These are phyloP conservation scores for Agapornis canus DNA, from an alignment of 2,797 vertebrate genomes.

Conservation along the genomic window DNA sequence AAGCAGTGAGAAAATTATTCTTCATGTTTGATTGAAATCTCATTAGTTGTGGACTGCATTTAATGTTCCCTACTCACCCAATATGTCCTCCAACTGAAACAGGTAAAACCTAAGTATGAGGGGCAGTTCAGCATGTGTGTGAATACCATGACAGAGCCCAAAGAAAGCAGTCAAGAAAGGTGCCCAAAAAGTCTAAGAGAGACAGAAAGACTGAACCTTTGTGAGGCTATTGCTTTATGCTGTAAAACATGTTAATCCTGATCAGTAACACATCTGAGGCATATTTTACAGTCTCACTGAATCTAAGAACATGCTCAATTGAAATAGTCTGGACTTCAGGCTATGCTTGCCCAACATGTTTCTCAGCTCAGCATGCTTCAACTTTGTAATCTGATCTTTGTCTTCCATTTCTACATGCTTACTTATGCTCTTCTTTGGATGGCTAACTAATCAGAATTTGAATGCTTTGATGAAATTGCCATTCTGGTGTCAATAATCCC, in stretches of 20 bases:
- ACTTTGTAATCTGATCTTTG: background rate
- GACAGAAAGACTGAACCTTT: background rate
- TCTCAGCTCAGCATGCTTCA: background rate
- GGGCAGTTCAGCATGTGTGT: background rate
- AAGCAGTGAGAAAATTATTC: background rate
- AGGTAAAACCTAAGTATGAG: background rate
- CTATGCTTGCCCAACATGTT: background rate
- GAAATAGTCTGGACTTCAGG: background rate
- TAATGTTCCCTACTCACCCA: background rate
- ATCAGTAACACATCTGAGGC: background rate
- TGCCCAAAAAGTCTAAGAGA: background rate
- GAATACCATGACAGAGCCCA: background rate
- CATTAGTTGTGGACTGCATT: background rate
- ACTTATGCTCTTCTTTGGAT: fast-evolving
- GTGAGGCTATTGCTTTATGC: background rate
- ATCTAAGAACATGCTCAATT: background rate
- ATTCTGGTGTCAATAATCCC: background rate
- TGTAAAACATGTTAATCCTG: background rate
- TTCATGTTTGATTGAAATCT: background rate
- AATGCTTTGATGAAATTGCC: background rate
- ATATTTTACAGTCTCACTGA: background rate
- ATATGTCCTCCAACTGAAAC: background rate
- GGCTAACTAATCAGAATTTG: background rate
- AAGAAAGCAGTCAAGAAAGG: background rate
- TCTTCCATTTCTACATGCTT: background rate